Evolutionary conservation across 2,888 invertebrate genomes (phyloP).

Genomic region (Cosmia pyralina): DNA sequence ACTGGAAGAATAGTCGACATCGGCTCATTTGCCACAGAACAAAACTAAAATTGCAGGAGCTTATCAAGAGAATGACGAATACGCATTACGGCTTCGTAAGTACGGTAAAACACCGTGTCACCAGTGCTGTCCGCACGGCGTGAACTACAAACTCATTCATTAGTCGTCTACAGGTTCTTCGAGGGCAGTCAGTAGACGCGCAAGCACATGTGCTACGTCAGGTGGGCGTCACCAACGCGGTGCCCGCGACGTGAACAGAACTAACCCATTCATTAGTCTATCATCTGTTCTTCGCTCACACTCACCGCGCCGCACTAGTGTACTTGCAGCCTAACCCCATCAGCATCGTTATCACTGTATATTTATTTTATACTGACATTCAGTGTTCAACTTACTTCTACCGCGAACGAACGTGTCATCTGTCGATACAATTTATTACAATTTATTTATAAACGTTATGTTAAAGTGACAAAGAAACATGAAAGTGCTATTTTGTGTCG

Average conservation of each 20-base stretch:
- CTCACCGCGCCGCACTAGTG: constrained; percentile 1
- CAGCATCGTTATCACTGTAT: constrained; percentile 43
- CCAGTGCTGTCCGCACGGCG: background rate
- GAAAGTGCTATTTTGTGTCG: constrained; percentile 62
- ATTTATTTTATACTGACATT: constrained; percentile 14
- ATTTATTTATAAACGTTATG: constrained; percentile 51
- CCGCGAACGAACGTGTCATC: constrained; percentile 27
- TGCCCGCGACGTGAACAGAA: too few relatives aligned
- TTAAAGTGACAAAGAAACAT: constrained; percentile 59
- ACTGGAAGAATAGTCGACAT: background rate
- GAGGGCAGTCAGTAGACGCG: too few relatives aligned
- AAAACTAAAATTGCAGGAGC: background rate
- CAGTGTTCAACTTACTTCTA: constrained; percentile 20
- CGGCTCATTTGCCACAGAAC: background rate
- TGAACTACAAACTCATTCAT: too few relatives aligned
- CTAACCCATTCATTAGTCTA: background rate
- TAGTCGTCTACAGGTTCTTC: too few relatives aligned
- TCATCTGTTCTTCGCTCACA: background rate
- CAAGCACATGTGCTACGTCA: background rate
- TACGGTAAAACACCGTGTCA: background rate
- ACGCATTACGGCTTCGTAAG: background rate
- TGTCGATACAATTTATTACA: background rate
- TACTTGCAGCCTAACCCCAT: background rate
- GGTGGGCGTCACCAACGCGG: background rate
- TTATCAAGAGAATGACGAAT: background rate